Conservation (phyloP, 2,888 invertebrate species). For the Odontomyia ornata region DNA sequence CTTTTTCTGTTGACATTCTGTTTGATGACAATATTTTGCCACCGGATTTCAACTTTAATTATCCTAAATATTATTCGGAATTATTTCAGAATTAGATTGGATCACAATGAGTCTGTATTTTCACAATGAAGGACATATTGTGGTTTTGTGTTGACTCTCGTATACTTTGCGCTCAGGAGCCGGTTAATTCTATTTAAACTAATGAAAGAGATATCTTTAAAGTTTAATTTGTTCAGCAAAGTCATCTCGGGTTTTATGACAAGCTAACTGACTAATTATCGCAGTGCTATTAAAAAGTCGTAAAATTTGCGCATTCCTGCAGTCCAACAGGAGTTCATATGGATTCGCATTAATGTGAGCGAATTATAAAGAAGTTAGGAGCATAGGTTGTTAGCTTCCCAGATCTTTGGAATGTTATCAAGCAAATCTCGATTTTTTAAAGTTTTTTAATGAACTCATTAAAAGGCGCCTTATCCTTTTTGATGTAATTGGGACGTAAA, state of each 20-base stretch:
- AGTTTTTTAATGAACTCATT: too few species aligned
- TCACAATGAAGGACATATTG: conserved; percentile 1
- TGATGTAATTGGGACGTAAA: too few species aligned
- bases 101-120: background rate
- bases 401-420: conserved; percentile 3
- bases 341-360: background rate
- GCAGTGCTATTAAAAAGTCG: conserved; percentile 18
- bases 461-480: too few species aligned
- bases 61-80: conserved; percentile 16
- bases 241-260: conserved; percentile 9
- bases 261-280: conserved; percentile 28
- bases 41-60: conserved; percentile 37
- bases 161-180: too few species aligned
- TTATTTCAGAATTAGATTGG: conserved; percentile 21
- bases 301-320: conserved; percentile 15
- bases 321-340: background rate
- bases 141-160: background rate
- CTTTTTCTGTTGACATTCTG: background rate
- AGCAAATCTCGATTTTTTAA: too few species aligned
- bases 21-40: conserved; percentile 26
- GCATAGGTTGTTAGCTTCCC: background rate
- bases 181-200: background rate
- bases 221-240: background rate
- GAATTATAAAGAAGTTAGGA: conserved; percentile 20
- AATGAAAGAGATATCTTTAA: background rate